Evolutionary conservation across 2,797 vertebrate species (phyloP).

Genomic region (Fistularia tabacaria): DNA sequence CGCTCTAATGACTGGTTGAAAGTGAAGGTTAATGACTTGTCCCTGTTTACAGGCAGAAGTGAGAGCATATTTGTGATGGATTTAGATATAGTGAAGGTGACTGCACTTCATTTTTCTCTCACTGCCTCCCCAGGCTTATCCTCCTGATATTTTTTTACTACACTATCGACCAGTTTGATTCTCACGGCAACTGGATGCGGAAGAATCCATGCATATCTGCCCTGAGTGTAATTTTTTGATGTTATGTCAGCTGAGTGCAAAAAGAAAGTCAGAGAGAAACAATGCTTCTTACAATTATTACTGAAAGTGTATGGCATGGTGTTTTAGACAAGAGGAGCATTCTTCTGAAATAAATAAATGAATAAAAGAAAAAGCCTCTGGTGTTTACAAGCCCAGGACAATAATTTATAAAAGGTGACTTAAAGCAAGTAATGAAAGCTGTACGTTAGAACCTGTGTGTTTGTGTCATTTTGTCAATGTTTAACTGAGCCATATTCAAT

Average conservation of each 20-base stretch:
- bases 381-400: slow-evolving; percentile 31
- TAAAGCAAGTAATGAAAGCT: slow-evolving; percentile 54
- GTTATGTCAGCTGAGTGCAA: not conserved
- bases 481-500: slow-evolving; percentile 38
- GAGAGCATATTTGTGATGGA: slow-evolving; percentile 11
- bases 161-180: not conserved
- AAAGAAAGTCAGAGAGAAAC: not conserved
- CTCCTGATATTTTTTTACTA: not conserved
- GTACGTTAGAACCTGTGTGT: slow-evolving; percentile 28
- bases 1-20: slow-evolving; percentile 16
- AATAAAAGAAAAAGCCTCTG: slow-evolving; percentile 31
- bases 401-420: slow-evolving; percentile 41
- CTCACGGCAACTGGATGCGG: not conserved
- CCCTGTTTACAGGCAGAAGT: slow-evolving; percentile 28
- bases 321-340: not conserved
- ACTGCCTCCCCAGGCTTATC: not conserved
- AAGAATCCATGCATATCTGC: not conserved
- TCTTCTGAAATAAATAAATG: slow-evolving; percentile 3
- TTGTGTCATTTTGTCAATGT: slow-evolving; percentile 42
- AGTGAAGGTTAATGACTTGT: slow-evolving; percentile 40
- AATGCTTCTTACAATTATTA: too few species aligned
- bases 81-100: slow-evolving; percentile 8
- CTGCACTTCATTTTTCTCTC: not conserved
- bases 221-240: not conserved
- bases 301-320: not conserved